Evolutionary conservation across 2,797 vertebrate species (phyloP), one percentile per base, ranked within the genome.

Genomic region (Novumbra hubbsi): DNA sequence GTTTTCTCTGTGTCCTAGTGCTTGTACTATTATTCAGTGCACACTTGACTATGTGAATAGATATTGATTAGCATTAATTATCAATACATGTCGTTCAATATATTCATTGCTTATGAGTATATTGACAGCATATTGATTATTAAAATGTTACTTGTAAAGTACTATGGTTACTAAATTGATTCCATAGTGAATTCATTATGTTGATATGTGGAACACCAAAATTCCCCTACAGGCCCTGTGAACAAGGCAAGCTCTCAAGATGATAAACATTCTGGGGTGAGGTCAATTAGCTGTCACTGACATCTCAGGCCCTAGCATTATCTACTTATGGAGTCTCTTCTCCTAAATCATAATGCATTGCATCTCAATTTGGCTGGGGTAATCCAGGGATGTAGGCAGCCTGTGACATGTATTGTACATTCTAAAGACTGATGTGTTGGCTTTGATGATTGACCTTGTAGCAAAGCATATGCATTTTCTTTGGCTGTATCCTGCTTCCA

Each of bases 281-380:
- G 52, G 68, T 74, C 19, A 67, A 55, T 52, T 28, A 73, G 72
- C 70, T 60, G 70, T 67, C 49, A 60, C 19, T 63, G 45, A 45
- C 41, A 73, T 52, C 27, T 28, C 3, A 45, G 68, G 68, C 4
- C 8, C 14, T 8, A 32, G 72, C 60, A 8, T 66, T 48, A 30
- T 49, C 34, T 65, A 17, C 32, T 48, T 24, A 30, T 60, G 68
- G 38, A 55, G 48, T 55, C 7, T 11, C 27, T 27, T 16, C 48
- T 60, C 9, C 8, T 30, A 32, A 57, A 34, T 71, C 49, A 55
- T 52, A 21, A 24, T 34, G 24, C 50, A 8, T 30, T 12, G 28
- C 28, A 17, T n/a, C 27, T 28, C 12, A 17, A n/a, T 34, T 55
- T n/a, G 69, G 50, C 69, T 50, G n/a, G 28, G 32, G 49, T 6